These are phyloP conservation scores for Tridacna gigas DNA, from an alignment of 2,888 invertebrate species.

Conservation along the genomic window DNA sequence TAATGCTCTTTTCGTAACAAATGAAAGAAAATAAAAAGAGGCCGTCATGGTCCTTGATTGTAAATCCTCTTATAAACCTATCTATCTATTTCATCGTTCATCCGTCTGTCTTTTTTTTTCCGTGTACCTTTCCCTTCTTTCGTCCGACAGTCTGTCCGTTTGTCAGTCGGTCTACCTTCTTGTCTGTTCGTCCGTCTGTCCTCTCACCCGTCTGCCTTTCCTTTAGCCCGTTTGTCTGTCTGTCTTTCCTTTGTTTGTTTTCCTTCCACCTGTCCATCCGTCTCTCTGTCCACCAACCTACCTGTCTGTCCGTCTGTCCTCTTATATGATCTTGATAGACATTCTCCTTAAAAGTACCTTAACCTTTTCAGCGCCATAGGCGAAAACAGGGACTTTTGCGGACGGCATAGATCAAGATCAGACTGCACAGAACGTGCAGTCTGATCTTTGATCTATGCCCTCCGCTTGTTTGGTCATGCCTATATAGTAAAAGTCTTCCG, in stretches of 20 bases:
- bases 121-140: neutral
- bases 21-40: neutral
- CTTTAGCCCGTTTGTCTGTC: slow-evolving; percentile 9
- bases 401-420: too few relatives aligned
- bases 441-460: too few relatives aligned
- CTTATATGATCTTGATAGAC: too few relatives aligned
- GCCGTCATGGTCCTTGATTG: neutral
- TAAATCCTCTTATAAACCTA: neutral
- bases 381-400: too few relatives aligned
- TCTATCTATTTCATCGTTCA: too few relatives aligned
- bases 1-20: neutral
- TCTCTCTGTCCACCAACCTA: slow-evolving; percentile 5
- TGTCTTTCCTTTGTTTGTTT: neutral
- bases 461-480: too few relatives aligned
- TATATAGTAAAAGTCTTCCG: too few relatives aligned
- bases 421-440: too few relatives aligned
- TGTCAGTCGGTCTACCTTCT: neutral
- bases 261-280: neutral
- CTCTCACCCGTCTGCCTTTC: slow-evolving; percentile 22
- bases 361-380: too few relatives aligned
- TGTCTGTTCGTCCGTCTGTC: slow-evolving; percentile 5
- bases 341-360: too few relatives aligned
- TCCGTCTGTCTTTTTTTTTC: too few relatives aligned
- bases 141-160: neutral
- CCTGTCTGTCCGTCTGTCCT: too few relatives aligned